Evolutionary conservation across 2,113 vertebrate genomes (phyloP).

Genomic region (Egretta garzetta): DNA sequence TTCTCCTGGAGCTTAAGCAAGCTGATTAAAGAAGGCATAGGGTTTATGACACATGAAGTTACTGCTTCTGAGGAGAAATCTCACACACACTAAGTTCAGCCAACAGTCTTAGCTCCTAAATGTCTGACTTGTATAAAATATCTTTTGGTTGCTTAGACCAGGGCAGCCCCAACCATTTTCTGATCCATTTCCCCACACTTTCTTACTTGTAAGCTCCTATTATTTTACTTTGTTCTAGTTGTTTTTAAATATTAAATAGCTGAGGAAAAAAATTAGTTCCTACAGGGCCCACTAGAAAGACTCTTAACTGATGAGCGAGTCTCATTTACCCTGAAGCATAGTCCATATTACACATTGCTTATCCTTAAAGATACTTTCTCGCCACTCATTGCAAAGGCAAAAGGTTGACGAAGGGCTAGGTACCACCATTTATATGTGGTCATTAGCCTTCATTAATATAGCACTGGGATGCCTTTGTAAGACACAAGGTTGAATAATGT

Average conservation of each 20-base stretch:
- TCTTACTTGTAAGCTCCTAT: neutral
- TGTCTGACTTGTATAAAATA: neutral
- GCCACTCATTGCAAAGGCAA: neutral
- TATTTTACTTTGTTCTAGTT: neutral
- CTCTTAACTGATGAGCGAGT: neutral
- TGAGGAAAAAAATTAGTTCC: neutral
- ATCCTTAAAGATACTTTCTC: neutral
- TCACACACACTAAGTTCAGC: neutral
- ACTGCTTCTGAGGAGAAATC: neutral
- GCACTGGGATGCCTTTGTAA: neutral
- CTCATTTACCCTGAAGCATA: neutral
- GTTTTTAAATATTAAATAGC: neutral
- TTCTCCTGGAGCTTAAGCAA: neutral
- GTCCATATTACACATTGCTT: neutral
- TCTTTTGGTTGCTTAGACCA: neutral
- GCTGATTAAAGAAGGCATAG: neutral
- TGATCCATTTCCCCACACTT: neutral
- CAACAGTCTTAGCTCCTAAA: neutral
- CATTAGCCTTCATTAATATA: neutral
- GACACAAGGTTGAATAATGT: neutral
- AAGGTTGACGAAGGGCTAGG: neutral
- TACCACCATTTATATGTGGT: neutral
- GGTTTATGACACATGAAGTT: neutral
- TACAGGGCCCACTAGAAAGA: neutral
- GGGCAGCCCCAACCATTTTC: neutral